Evolutionary conservation across 2,888 invertebrate species (phyloP).

Genomic region (Nemapogon koenigi): DNA sequence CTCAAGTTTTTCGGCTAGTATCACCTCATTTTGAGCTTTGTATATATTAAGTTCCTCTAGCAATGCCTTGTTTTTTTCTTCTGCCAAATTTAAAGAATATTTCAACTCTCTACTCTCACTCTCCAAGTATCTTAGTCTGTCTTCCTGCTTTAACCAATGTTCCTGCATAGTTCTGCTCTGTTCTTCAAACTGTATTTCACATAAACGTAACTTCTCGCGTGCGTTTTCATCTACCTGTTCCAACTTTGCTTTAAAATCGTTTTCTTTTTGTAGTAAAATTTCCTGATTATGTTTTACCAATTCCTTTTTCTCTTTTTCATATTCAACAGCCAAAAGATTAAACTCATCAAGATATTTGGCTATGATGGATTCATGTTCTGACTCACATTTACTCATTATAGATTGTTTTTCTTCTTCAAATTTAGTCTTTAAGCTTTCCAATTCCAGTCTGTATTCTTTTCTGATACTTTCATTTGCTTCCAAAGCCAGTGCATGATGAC

Average conservation of each 20-base stretch:
- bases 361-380: conserved; percentile 42
- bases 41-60: conserved; percentile 34
- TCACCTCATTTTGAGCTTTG: conserved; percentile 32
- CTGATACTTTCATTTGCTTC: conserved; percentile 60
- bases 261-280: conserved; percentile 35
- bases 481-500: conserved; percentile 52
- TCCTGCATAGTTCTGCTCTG: conserved; percentile 41
- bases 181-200: conserved; percentile 58
- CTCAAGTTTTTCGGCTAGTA: conserved; percentile 30
- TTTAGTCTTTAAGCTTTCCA: conserved; percentile 48
- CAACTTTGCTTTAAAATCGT: conserved; percentile 51
- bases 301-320: conserved; percentile 40
- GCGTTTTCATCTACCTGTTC: conserved; percentile 54
- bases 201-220: conserved; percentile 45
- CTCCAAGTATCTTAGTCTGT: conserved; percentile 35
- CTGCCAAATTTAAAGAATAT: conserved; percentile 29
- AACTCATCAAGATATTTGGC: conserved; percentile 35
- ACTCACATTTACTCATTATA: conserved; percentile 38
- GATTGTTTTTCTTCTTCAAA: conserved; percentile 51
- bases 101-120: conserved; percentile 40
- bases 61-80: conserved; percentile 33
- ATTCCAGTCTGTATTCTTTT: conserved; percentile 50
- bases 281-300: conserved; percentile 38
- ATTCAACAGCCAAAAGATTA: conserved; percentile 36
- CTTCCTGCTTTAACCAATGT: conserved; percentile 38